A percentile compares a stretch with the other conserved stretches of the same genome.
These are phyloP conservation scores for Pluvialis apricaria DNA, from an alignment of 2,113 vertebrate genomes.

Conservation along the genomic window DNA sequence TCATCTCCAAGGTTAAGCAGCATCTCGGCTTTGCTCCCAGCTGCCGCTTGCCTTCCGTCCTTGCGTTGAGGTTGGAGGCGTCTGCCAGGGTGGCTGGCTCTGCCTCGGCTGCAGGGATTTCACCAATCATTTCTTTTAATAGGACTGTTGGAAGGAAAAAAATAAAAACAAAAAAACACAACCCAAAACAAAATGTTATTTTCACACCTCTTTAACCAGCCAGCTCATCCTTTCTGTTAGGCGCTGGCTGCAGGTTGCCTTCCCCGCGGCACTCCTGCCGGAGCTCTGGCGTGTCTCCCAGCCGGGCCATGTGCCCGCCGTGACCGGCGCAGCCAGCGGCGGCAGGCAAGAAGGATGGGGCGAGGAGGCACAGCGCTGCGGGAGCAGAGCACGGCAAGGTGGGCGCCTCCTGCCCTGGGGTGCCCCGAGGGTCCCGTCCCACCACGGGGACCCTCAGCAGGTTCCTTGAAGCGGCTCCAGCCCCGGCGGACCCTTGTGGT, in stretches of 20 bases:
- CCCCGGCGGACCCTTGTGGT: neutral
- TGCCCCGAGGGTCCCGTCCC: neutral
- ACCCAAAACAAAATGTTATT: constrained; percentile 14
- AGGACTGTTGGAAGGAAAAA: neutral
- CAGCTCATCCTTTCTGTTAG: neutral
- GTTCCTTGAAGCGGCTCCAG: neutral
- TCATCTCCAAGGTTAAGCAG: constrained; percentile 56
- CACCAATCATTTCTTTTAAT: neutral
- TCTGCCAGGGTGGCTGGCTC: neutral
- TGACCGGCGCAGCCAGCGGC: neutral
- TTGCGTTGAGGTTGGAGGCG: neutral
- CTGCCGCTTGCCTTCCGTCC: neutral
- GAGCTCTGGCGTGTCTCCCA: neutral
- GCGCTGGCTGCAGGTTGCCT: neutral
- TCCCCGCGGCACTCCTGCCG: neutral
- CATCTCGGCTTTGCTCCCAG: neutral
- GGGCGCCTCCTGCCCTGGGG: neutral
- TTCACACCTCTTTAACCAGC: constrained; percentile 45
- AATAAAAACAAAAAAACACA: neutral
- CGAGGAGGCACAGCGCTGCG: accelerated
- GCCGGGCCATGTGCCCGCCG: neutral
- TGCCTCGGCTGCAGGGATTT: neutral
- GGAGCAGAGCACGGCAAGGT: accelerated
- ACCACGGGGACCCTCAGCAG: neutral
- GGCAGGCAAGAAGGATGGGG: neutral